Evolutionary conservation across 2,888 invertebrate species (phyloP).

Genomic region (Eupsilia transversa): DNA sequence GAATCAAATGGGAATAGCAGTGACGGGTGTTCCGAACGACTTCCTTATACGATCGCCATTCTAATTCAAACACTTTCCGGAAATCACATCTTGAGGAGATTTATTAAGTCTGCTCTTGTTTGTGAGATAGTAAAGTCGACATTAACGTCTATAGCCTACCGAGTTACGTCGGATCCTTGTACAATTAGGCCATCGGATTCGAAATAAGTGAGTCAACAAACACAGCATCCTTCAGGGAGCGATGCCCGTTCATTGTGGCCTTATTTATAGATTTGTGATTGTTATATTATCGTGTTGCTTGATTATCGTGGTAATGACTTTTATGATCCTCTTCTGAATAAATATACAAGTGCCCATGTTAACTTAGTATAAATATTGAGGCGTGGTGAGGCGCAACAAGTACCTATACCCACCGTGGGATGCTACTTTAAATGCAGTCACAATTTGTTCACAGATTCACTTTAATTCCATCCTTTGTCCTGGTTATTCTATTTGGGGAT

Average conservation of each 20-base stretch:
- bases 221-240: slow-evolving; percentile 83
- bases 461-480: neutral
- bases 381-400: slow-evolving; percentile 24
- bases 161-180: slow-evolving; percentile 76
- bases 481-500: neutral
- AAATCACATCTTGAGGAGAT: slow-evolving; percentile 79
- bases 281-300: slow-evolving; percentile 62
- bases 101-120: slow-evolving; percentile 84
- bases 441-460: neutral
- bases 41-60: slow-evolving; percentile 81
- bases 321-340: slow-evolving; percentile 61
- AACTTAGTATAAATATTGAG: slow-evolving; percentile 38
- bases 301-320: slow-evolving; percentile 61
- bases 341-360: slow-evolving; percentile 58
- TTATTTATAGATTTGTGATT: slow-evolving; percentile 70
- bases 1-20: slow-evolving; percentile 67
- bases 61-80: slow-evolving; percentile 79
- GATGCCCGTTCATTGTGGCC: slow-evolving; percentile 75
- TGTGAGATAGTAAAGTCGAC: slow-evolving; percentile 80
- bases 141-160: slow-evolving; percentile 79
- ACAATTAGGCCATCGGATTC: slow-evolving; percentile 82
- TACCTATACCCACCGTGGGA: slow-evolving; percentile 20
- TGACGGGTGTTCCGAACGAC: slow-evolving; percentile 81
- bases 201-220: slow-evolving; percentile 84
- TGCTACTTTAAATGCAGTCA: slow-evolving; percentile 10